Conservation (phyloP, 2,113 vertebrate species). For the Channa argus region DNA sequence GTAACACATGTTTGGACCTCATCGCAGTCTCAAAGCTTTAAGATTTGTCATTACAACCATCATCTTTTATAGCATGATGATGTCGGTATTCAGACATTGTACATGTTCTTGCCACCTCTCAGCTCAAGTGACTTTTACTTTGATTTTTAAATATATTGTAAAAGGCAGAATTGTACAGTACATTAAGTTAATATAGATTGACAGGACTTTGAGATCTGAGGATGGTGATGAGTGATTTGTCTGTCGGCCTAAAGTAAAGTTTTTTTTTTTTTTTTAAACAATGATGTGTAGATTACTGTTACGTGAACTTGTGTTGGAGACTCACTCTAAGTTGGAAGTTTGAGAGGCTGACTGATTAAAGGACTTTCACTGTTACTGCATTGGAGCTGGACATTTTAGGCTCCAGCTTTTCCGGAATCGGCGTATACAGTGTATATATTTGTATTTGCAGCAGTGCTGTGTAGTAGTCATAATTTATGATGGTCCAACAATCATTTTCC, state of each 20-base stretch:
- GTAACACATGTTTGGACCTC: not conserved
- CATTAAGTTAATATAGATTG: not conserved
- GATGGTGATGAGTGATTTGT: not conserved
- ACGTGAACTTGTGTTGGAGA: slow-evolving; percentile 9
- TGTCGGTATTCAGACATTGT: slow-evolving; percentile 5
- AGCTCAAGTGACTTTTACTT: slow-evolving; percentile 9
- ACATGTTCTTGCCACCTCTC: not conserved
- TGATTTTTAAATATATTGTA: slow-evolving; percentile 1
- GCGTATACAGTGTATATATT: slow-evolving; percentile 62
- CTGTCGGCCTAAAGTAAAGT: not conserved
- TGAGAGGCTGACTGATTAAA: slow-evolving; percentile 18
- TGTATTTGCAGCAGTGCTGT: slow-evolving; percentile 58
- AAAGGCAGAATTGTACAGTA: not conserved
- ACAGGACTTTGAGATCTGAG: not conserved
- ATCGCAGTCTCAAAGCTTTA: slow-evolving; percentile 15
- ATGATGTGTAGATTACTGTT: not conserved
- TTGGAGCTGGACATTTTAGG: slow-evolving; percentile 31
- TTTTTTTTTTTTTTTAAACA: no score
- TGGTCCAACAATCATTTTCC: slow-evolving; percentile 15
- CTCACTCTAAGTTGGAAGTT: not conserved
- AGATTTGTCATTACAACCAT: not conserved
- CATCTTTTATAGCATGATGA: slow-evolving; percentile 14
- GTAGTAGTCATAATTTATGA: slow-evolving; percentile 66
- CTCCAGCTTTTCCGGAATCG: slow-evolving; percentile 54
- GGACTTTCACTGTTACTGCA: slow-evolving; percentile 32